Conservation (phyloP, 2,888 invertebrate species). For the Desoria tigrina region DNA sequence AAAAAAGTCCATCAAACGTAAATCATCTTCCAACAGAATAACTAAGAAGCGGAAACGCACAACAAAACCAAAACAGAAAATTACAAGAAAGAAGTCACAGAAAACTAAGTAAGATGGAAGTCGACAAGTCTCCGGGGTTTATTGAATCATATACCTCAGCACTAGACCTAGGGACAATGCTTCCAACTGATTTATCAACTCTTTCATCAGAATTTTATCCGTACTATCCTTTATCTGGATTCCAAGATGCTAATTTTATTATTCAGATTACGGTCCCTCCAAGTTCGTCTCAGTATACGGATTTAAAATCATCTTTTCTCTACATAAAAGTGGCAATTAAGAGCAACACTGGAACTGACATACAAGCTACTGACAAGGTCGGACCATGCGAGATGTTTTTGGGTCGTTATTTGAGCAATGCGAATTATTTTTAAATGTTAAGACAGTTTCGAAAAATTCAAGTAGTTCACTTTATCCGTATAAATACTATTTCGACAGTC, state of each 20-base stretch:
- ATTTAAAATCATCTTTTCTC: not conserved
- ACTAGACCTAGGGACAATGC: not conserved
- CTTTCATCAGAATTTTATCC: not conserved
- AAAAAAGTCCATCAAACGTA: not conserved
- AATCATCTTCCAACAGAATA: not conserved
- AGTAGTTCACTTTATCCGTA: not conserved
- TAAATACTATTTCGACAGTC: not conserved
- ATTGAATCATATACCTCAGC: not conserved
- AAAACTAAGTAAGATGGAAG: not conserved
- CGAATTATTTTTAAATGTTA: not conserved
- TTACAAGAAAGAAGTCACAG: not conserved
- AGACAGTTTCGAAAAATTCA: not conserved
- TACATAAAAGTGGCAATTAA: too few relatives aligned
- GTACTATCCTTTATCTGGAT: not conserved
- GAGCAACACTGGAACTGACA: not conserved
- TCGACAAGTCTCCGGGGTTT: not conserved
- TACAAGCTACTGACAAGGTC: not conserved
- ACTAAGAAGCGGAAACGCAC: not conserved
- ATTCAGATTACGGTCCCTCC: not conserved
- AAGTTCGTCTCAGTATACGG: not conserved
- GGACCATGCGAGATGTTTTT: not conserved
- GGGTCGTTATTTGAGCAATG: not conserved
- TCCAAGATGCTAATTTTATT: not conserved
- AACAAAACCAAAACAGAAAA: not conserved
- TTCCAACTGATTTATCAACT: not conserved